These are phyloP conservation scores for Papilio protenor DNA, from an alignment of 2,888 invertebrate species.

Conservation along the genomic window DNA sequence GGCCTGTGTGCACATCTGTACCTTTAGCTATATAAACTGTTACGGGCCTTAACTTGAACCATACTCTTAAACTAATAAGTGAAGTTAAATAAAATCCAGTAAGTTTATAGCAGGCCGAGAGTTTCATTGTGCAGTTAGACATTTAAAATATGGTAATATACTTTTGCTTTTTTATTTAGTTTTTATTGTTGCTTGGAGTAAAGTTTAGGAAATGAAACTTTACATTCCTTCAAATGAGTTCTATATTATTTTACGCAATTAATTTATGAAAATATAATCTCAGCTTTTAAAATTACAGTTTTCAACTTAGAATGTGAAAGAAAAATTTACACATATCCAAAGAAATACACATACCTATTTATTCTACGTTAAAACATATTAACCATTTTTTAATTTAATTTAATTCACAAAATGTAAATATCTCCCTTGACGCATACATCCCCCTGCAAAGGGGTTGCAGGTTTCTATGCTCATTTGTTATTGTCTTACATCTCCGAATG, in stretches of 20 bases:
- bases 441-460: conserved; percentile 3
- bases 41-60: conserved; percentile 14
- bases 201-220: not conserved
- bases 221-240: not conserved
- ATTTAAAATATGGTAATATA: not conserved
- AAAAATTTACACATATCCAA: not conserved
- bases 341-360: not conserved
- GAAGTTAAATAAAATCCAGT: conserved; percentile 23
- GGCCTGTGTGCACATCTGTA: conserved; percentile 21
- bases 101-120: conserved; percentile 15
- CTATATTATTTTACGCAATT: not conserved
- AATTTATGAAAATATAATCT: not conserved
- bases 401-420: not conserved
- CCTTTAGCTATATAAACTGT: conserved; percentile 15
- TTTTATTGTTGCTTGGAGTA: not conserved
- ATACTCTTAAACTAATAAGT: conserved; percentile 23
- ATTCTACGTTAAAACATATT: not conserved
- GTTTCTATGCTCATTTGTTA: conserved; percentile 29
- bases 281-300: not conserved
- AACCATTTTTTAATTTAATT: not conserved
- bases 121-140: conserved; percentile 12
- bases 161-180: not conserved
- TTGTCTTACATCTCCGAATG: conserved; percentile 25
- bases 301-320: not conserved
- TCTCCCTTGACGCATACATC: not conserved